A percentile compares a stretch with the other conserved stretches of the same genome.
Conservation (phyloP, 2,113 vertebrate species). For the Tachycineta bicolor region DNA sequence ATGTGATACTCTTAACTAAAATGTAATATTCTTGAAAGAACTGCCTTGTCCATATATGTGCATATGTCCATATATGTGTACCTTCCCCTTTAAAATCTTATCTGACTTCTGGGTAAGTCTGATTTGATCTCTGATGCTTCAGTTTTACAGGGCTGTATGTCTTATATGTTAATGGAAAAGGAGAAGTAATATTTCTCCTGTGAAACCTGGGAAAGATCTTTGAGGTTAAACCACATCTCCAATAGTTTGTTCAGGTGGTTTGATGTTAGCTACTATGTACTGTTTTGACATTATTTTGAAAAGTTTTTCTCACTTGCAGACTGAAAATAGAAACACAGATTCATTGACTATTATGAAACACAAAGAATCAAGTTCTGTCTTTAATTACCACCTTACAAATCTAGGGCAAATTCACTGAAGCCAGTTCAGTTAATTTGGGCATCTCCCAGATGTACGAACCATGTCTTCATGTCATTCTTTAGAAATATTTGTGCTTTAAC, state of each 20-base stretch:
- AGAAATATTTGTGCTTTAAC: neutral
- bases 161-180: neutral
- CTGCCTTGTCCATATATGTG: neutral
- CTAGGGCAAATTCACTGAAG: neutral
- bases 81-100: neutral
- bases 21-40: neutral
- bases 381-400: neutral
- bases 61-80: neutral
- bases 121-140: neutral
- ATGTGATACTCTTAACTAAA: neutral
- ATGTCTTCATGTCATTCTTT: neutral
- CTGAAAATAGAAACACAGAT: slow-evolving; percentile 27
- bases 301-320: neutral
- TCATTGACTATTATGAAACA: slow-evolving; percentile 23
- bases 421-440: neutral
- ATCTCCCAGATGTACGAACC: neutral
- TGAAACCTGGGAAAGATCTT: neutral
- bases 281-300: slow-evolving; percentile 26
- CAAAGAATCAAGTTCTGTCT: neutral
- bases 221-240: neutral
- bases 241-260: slow-evolving; percentile 48
- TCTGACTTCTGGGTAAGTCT: neutral
- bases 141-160: neutral
- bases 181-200: neutral
- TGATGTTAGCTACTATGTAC: neutral